These are phyloP conservation scores for Galaxea fascicularis DNA, from an alignment of 92 coral and sea anemone species.

Conservation along the genomic window DNA sequence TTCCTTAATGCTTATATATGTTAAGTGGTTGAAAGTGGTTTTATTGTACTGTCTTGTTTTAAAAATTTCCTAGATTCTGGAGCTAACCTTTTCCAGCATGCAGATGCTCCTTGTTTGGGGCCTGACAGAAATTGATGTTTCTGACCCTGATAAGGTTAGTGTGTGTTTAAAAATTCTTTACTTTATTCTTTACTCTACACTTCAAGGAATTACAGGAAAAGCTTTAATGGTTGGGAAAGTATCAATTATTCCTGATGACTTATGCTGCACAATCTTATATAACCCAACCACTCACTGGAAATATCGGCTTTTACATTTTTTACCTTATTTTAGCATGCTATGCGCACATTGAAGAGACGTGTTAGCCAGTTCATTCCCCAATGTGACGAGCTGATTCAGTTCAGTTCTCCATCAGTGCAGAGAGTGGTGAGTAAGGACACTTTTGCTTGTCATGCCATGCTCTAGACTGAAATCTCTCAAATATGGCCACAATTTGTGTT, in stretches of 20 bases:
- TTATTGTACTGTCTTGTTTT: not conserved
- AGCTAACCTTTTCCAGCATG: constrained; percentile 72
- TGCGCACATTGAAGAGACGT: constrained; percentile 59
- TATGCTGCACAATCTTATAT: not conserved
- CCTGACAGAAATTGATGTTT: constrained; percentile 67
- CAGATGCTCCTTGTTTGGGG: constrained; percentile 84
- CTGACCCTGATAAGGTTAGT: constrained; percentile 82
- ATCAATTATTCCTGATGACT: too few species aligned
- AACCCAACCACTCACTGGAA: not conserved
- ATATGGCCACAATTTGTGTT: too few species aligned
- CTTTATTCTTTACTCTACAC: not conserved
- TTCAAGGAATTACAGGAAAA: too few species aligned
- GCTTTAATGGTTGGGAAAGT: not conserved
- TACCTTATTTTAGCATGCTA: constrained; percentile 10
- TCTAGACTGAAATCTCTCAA: not conserved
- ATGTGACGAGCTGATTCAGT: constrained; percentile 78
- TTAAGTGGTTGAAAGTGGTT: too few species aligned
- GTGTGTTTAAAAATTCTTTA: not conserved
- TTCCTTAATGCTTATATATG: too few species aligned
- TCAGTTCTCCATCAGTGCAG: constrained; percentile 67
- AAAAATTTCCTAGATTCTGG: constrained; percentile 63
- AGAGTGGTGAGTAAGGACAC: constrained; percentile 70
- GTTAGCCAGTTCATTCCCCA: constrained; percentile 69
- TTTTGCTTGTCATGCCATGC: not conserved
- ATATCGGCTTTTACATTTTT: not conserved